A percentile compares a stretch with the other conserved stretches of the same genome.
Evolutionary conservation across 2,113 vertebrate species (phyloP).

Genomic region (Aythya baeri): DNA sequence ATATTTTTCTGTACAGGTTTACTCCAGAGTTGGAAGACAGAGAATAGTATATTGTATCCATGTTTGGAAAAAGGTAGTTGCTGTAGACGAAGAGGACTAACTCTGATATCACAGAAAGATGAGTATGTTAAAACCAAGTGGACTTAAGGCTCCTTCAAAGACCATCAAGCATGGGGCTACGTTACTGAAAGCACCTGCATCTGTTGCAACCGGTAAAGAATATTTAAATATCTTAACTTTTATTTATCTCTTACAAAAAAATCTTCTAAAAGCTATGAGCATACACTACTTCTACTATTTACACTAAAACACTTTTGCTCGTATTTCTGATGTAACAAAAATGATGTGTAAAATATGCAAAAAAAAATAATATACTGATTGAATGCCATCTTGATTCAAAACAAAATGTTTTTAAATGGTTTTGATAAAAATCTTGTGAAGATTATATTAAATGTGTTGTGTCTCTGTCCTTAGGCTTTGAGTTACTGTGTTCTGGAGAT

Average conservation of each 20-base stretch:
- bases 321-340: background rate
- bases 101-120: conserved; percentile 74
- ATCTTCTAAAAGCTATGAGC: background rate
- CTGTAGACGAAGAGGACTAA: background rate
- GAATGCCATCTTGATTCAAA: background rate
- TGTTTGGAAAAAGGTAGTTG: conserved; percentile 76
- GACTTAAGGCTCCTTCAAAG: conserved; percentile 94
- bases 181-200: conserved; percentile 78
- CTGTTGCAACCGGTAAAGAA: conserved; percentile 78
- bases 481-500: background rate
- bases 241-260: background rate
- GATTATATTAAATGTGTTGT: background rate
- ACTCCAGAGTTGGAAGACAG: conserved; percentile 36
- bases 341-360: background rate
- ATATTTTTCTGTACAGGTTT: conserved; percentile 71
- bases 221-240: background rate
- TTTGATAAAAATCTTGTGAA: background rate
- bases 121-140: conserved; percentile 93
- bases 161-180: conserved; percentile 82
- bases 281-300: background rate
- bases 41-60: conserved; percentile 64
- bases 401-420: background rate
- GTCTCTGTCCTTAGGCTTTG: background rate
- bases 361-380: background rate
- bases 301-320: background rate